phyloP scores from a whole-genome alignment of 2,113 vertebrate genomes.

The Entosphenus tridentatus region DNA sequence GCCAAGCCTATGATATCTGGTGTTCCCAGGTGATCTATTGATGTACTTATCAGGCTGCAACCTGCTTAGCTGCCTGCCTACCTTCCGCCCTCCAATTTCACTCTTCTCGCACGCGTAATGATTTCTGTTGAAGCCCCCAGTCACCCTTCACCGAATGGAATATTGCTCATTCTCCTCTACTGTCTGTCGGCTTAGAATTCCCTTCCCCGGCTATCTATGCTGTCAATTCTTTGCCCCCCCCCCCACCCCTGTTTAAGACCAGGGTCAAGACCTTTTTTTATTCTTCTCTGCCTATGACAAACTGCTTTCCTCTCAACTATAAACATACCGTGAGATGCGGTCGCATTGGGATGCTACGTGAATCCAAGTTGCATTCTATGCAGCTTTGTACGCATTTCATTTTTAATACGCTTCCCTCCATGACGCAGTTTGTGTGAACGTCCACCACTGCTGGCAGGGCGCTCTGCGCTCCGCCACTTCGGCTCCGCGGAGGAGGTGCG shows the following conservation, averaged over 20 bases:
- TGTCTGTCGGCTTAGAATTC: too few species aligned
- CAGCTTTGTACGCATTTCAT: neutral
- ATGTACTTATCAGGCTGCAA: neutral
- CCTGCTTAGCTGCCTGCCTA: neutral
- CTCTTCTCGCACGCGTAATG: too few species aligned
- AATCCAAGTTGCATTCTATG: neutral
- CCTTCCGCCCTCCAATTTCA: neutral
- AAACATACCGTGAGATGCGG: neutral
- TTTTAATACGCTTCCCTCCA: neutral
- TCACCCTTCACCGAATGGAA: too few species aligned
- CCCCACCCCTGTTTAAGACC: too few species aligned
- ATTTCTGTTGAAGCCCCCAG: too few species aligned
- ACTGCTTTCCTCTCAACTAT: neutral
- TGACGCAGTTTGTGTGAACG: neutral
- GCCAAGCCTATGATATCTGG: neutral
- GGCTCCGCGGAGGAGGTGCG: slow-evolving; percentile 30
- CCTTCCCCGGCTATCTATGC: too few species aligned
- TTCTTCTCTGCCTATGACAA: neutral
- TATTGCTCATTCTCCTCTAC: too few species aligned
- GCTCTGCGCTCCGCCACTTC: slow-evolving; percentile 32
- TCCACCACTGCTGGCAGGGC: slow-evolving; percentile 7
- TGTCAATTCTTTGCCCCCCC: too few species aligned
- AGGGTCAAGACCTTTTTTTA: too few species aligned
- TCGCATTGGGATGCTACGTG: neutral
- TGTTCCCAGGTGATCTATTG: slow-evolving; percentile 12